Evolutionary conservation across 2,797 vertebrate genomes (phyloP), one percentile per base, ranked within the genome.

Genomic region (Catostomus latipinnis): DNA sequence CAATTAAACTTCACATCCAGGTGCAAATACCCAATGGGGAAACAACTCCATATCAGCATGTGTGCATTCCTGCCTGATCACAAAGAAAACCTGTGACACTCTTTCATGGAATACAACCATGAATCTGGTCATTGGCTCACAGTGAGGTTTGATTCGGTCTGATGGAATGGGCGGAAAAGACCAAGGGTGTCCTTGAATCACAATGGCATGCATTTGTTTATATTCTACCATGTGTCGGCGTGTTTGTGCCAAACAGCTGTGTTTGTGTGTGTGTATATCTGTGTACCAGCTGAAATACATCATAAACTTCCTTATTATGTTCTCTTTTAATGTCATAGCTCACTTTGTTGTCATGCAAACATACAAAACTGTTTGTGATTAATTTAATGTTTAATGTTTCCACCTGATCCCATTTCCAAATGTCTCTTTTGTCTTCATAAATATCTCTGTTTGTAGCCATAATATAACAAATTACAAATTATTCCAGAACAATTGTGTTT

Each of bases 281-380:
- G 57, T 16, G 43, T 48, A 49, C 60, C 67, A 54, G 57, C 50
- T 14, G 52, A 72, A 79, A 57, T 45, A 9, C 60, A 72, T 46
- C 60, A 66, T 57, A 72, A 57, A 56, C 60, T 43, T 10, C 8
- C 11, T 71, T 71, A 71, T 71, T 53, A 65, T n/a, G 45, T 6
- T 6, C 43, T 50, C 72, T 70, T 69, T 71, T n/a, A 66, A 18
- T 50, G 66, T 72, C 16, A 57, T 65, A 65, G 77, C 70, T 34
- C 12, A 66, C 9, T 57, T 77, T 77, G 14, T n/a, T 67, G 61
- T 74, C 34, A 16, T 78, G 75, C 48, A 78, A 53, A 61, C 67
- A 68, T 50, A 18, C 63, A 6, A 22, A 74, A 63, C 61, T 16
- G 6, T 65, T 43, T 66, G 62, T 62, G 48, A 61, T 16, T 1